Base-by-base conservation (phyloP, 2,797 vertebrate species). In the Pseudochromis fuscus region DNA sequence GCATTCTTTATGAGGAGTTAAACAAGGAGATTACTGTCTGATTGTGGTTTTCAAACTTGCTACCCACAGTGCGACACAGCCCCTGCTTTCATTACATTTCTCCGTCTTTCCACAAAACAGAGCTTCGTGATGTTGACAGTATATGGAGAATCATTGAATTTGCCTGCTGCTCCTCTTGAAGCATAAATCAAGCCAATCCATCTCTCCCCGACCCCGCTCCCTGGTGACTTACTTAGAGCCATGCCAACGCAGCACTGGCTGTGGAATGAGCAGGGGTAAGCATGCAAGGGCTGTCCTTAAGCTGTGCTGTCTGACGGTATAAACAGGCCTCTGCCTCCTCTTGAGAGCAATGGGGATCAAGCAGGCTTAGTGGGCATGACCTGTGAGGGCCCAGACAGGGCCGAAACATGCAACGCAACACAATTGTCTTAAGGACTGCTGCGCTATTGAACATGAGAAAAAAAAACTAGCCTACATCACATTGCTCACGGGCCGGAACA, bases 151-250 rank as follows among this genome's bases (percentile, higher is more conserved):
- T 93, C 81, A 83, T 90, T 92, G 91, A 92, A 91, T 91, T 85
- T 87, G 87, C 88, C 81, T 85, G 80, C 82, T 75, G 83, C 83
- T 89, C 72, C 72, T 90, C 87, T 79, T 37, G 67, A 74, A 88
- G 90, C 88, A 92, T 92, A 94, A 94, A 93, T 94, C 91, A 92
- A 91, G 89, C 84, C 89, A 84, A 91, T 92, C 91, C 88, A 82
- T 91, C 87, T 90, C 85, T 87, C 84, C 63, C 83, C 68, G 83
- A 86, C 85, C 88, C 56, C 15, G 46, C 68, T 91, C 92, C 92
- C 93, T 72, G 60, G 84, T 91, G 91, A 90, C 86, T 87, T 77
- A 86, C 86, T 92, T 89, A 90, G 87, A 91, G 86, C 80, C 76
- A 68, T 91, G 90, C 92, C 92, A 90, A 88, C 82, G 59, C 90